Base-by-base conservation (phyloP, 2,113 vertebrate species). In the Indri indri region DNA sequence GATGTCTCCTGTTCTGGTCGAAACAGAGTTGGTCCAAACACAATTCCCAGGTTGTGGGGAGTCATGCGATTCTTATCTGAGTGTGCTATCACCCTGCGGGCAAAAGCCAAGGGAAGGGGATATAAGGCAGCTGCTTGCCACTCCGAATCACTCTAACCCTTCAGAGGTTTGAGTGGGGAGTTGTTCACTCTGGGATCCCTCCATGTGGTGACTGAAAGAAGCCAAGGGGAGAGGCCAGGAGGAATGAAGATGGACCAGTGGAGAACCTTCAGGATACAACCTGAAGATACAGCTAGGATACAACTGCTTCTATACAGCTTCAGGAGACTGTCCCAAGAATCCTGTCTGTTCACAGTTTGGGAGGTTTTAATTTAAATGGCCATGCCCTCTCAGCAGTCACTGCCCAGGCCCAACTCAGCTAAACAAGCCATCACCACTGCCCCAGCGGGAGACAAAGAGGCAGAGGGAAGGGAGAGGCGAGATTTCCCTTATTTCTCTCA, bases 31-130 rank as follows among this genome's bases (percentile, higher is more conserved):
- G 99, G 99, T 9, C 99, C 99, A 10, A 99, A 99, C 88, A 99
- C 99, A n/a, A 99, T 99, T 86, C 99, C 99, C 42, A 99, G 99
- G 98, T 99, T 99, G 98, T 99, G 99, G 16, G 99, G 98, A 2
- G 99, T 99, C 99, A 99, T 99, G 79, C 99, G 99, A 98, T 99
- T 99, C 80, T 74, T 59, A 61, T 99, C 98, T 0, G 98, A 99
- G 77, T 93, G 96, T 61, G 99, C 98, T 98, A 99, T 98, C 96
- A 99, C 99, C 86, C 99, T 99, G 98, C 11, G 27, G 61, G 76
- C 54, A 94, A 81, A 90, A 81, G 76, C 37, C 91, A 91, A 97
- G 66, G 87, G 57, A 82, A 83, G 9, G 50, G 16, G 54, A 34
- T 52, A 25, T 89, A 34, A 90, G 73, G 34, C 8, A 47, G 52